Conservation (phyloP, 2,888 invertebrate genomes). For the Pachymerium ferrugineum region DNA sequence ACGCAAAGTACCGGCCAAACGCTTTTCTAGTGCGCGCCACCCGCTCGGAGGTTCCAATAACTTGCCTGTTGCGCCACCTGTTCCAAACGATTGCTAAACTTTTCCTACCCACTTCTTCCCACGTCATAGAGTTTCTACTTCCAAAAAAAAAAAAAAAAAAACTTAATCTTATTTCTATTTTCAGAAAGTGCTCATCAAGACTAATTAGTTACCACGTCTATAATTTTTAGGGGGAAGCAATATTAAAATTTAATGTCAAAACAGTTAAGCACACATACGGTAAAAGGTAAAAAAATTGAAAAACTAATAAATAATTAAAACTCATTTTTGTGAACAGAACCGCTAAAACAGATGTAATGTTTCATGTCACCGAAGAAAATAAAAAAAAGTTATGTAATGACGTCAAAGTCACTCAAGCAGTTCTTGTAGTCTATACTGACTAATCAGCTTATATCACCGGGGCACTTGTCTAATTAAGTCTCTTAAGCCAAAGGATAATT, state of each 20-base stretch:
- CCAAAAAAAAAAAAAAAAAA: no score
- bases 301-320: no score
- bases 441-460: conserved; percentile 9
- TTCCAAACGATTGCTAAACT: background rate
- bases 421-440: background rate
- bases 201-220: no score
- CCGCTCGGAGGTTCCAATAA: background rate
- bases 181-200: no score
- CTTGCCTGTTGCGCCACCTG: conserved; percentile 20
- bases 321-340: no score
- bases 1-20: conserved; percentile 10
- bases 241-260: no score
- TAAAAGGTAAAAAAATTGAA: no score
- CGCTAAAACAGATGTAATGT: no score
- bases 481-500: background rate
- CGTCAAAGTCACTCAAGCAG: background rate
- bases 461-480: conserved; percentile 14
- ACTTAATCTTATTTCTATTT: no score
- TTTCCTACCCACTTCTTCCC: background rate
- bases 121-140: background rate
- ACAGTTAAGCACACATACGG: no score
- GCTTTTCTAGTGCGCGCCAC: conserved; percentile 25
- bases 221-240: no score
- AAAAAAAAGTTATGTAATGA: background rate
- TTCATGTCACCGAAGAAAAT: background rate